Base-by-base conservation (phyloP, 2,113 vertebrate species). In the Rhabdornis inornatus region DNA sequence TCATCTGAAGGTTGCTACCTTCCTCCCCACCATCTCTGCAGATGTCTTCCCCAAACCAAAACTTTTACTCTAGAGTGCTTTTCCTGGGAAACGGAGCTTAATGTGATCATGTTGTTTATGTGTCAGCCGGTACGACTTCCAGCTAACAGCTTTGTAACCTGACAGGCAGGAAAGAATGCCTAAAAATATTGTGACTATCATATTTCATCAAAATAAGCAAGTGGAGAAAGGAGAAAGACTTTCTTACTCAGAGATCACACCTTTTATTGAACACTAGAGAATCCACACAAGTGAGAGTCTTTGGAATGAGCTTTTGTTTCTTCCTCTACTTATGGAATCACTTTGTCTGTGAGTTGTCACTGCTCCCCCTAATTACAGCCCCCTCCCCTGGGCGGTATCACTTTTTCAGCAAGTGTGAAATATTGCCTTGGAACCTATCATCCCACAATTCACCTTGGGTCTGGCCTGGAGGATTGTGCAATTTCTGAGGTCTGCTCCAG, bases 141-240 rank as follows among this genome's bases (percentile, higher is more conserved):
- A 94, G 30, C 89, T 92, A 92, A 56, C 77, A 89, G 72, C 39
- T 91, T 64, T 94, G 92, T 92, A 95, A 96, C 83, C 94, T 94
- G 89, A 93, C 89, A 90, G 64, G 76, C 81, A 91, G 79, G 89
- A 92, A 68, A 90, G 60, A 89, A 96, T 80, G 83, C 80, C 56
- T 91, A 92, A 93, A 95, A 97, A 92, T 87, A 92, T 84, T 89
- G 52, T 82, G 89, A 90, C 86, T 94, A 90, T 95, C 86, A 35
- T 97, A 94, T 96, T 95, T 97, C 96, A 96, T 84, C 86, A 97
- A 97, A 96, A 97, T 93, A 97, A 97, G 87, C 83, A 92, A 94
- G 95, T 89, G 95, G 89, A 95, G 95, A 97, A 95, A 96, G 83
- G 68, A 92, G 83, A 94, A 56, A 90, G 72, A 64, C 69, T 95